Base-by-base conservation (phyloP, 2,888 invertebrate species). In the Chesias legatella region DNA sequence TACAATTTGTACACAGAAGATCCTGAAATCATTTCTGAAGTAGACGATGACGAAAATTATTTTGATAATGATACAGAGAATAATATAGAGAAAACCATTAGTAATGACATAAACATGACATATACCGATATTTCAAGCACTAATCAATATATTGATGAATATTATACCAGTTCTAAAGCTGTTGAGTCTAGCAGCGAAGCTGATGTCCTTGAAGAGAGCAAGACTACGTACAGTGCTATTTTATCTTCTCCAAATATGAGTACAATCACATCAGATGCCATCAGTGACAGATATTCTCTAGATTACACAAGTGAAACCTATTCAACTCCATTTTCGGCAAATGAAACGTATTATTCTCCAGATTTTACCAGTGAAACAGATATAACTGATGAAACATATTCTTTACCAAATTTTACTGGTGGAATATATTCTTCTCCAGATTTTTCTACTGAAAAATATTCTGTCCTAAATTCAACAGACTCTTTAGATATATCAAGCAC, bases 101-200 rank as follows among this genome's bases (percentile, higher is more conserved):
- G 13, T 17, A 17, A 17, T 17, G 13, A 17, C 13, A 17, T 17
- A 3, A 17, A 5, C 22, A 22, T 2, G 6, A 24, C 13, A n/a
- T 7, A 26, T 30, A 26, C 34, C 7, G 40, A 41, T 24, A 31
- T 24, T 3, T 27, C 24, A 6, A 41, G 34, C 10, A 26, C 30
- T 1, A 11, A 11, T 21, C n/a, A n/a, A n/a, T 13, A 22, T 39
- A n/a, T 30, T 9, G 11, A 13, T n/a, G 21, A 10, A 20, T 10
- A 7, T 33, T 33, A 47, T 24, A 30, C 24, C 3, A 40, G 43
- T 20, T 46, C 31, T 7, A 51, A 55, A 26, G 46, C 42, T 1
- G 44, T 42, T 29, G 45, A 31, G 22, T 42, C 42, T 28, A 33
- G 10, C 31, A 26, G 23, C 24, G 42, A 43, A 23, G 32, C 11